Evolutionary conservation across 2,888 invertebrate species (phyloP), one percentile per base, ranked within the genome.

Genomic region (Apotomis betuletana): DNA sequence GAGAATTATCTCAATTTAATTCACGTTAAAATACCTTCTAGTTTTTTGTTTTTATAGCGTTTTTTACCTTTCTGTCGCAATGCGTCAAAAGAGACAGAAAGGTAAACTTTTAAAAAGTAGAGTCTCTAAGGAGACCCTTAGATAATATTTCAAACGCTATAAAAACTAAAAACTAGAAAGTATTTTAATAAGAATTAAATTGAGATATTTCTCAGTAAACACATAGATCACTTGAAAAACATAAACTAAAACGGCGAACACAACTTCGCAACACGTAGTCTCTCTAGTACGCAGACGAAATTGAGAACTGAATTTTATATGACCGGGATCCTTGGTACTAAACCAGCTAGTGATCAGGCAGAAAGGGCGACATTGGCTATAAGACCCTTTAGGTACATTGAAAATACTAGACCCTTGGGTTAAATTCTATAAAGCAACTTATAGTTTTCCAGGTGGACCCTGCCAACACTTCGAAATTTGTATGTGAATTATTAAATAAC

Each of bases 321-420:
- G 52, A 67, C 52, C 44, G 15, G 61, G 46, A 67, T 60, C 51
- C 59, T 44, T 59, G 36, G 61, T 44, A 62, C 57, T 65, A 54
- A 67, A 67, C 41, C 13, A 52, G 44, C 44, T 12, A 41, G 27
- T 54, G 13, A 58, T 67, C 67, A 67, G 67, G 4, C 54, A 36
- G 52, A 85, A 87, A 87, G 85, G 86, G 81, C 83, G 85, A 83
- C 87, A 85, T 86, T 81, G 82, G 59, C 67, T 13, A 67, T 44
- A 58, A 15, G 44, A 54, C 62, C 51, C 15, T 46, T 60, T 27
- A n/a, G n/a, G n/a, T n/a, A 52, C 8, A 36, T 10, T 27, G 54
- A 49, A 49, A 52, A 13, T 41, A 8, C 9, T 38, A 51, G 15
- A 41, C 54, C 15, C 41, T 15, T 44, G 54, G 12, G 54, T 6